phyloP scores from a whole-genome alignment of 1,140 invertebrate genomes.

The Lordiphosa mommai region DNA sequence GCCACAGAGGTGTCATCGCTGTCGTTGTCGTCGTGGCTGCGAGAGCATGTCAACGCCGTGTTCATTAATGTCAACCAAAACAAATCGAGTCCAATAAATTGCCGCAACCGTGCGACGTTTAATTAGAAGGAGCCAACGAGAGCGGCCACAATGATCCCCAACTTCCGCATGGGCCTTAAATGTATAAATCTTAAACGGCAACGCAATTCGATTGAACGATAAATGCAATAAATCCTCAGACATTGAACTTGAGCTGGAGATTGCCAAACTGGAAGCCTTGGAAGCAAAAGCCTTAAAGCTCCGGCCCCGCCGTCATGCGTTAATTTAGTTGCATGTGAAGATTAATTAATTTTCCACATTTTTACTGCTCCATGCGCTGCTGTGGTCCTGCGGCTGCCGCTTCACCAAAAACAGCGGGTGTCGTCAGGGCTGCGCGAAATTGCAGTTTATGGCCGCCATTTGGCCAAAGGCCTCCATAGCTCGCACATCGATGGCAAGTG shows the following conservation, averaged over 20 bases:
- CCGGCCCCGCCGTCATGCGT: conserved; percentile 65
- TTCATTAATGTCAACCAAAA: conserved; percentile 64
- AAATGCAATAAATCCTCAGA: conserved; percentile 66
- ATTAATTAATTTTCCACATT: conserved; percentile 70
- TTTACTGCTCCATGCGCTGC: conserved; percentile 39
- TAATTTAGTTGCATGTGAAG: conserved; percentile 74
- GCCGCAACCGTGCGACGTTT: conserved; percentile 48
- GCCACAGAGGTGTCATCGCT: conserved; percentile 51
- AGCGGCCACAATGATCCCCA: background rate
- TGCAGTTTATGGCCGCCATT: conserved; percentile 47
- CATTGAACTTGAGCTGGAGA: conserved; percentile 18
- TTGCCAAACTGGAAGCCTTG: conserved; percentile 1
- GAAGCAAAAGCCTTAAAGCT: conserved; percentile 18
- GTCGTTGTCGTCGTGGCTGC: conserved; percentile 52
- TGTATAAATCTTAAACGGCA: conserved; percentile 62
- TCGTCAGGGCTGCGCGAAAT: conserved; percentile 49
- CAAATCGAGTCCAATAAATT: conserved; percentile 69
- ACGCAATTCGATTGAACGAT: conserved; percentile 69
- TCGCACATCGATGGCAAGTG: conserved; percentile 6
- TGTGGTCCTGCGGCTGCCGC: background rate
- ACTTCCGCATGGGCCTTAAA: conserved; percentile 55
- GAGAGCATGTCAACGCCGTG: conserved; percentile 63
- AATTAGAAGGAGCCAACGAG: conserved; percentile 44
- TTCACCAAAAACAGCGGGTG: conserved; percentile 53
- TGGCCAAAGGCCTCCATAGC: background rate